Evolutionary conservation across 2,113 vertebrate genomes (phyloP), one percentile per base, ranked within the genome.

Genomic region (Leucosticte australis): DNA sequence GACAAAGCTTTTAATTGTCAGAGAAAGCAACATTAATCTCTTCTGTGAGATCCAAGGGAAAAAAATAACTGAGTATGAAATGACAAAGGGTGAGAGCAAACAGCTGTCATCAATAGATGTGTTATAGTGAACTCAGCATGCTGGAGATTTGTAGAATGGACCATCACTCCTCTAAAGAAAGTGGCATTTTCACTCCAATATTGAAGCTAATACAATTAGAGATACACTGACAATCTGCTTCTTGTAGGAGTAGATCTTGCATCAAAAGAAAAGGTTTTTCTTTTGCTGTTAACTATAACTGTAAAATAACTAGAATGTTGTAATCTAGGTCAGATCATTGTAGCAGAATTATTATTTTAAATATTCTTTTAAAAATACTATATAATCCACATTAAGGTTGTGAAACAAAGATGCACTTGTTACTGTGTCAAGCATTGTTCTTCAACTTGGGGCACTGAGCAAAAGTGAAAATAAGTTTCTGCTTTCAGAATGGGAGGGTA

Each of bases 61-160:
- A 89, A 92, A 89, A 87, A 75, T 23, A 88, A 50, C 63, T 47
- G 91, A 87, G 63, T 94, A 57, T 87, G 93, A 87, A 95, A 92
- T 70, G 67, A 69, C 70, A 92, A 91, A 96, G 87, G 70, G 62
- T 55, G 46, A 85, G 67, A 89, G 53, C 81, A 89, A 92, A 82
- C n/a, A 85, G 50, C 42, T 91, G 18, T 50, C 33, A 46, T 94
- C 89, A 94, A 79, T 77, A 85, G 89, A 81, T 76, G 42, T 46
- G 57, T 91, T 94, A 76, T 21, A 71, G 89, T 68, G 62, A 91
- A 84, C 69, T 95, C 91, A 62, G 46, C 49, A 6, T 84, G 73
- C 41, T 82, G 53, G 31, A 50, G 35, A 83, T 83, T 59, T 67
- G 59, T 83, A 39, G 77, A 87, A 89, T 31, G 84, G 41, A 52